phyloP scores from a whole-genome alignment of 2,797 vertebrate genomes.

The Acipenser ruthenus region DNA sequence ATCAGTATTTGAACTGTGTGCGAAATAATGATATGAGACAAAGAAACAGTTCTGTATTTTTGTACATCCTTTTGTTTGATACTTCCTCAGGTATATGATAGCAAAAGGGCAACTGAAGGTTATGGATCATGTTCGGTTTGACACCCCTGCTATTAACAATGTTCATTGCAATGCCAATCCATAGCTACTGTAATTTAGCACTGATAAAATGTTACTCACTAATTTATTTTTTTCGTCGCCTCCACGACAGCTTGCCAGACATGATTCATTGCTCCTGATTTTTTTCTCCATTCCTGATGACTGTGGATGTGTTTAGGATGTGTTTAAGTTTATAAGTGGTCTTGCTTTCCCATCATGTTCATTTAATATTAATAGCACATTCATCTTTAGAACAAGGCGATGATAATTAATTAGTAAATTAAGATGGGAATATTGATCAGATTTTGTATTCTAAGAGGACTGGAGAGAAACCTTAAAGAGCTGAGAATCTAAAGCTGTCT shows the following conservation, averaged over 20 bases:
- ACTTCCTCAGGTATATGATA: neutral
- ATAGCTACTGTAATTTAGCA: constrained; percentile 27
- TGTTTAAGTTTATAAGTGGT: constrained; percentile 43
- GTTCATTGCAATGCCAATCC: constrained; percentile 19
- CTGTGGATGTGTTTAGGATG: constrained; percentile 29
- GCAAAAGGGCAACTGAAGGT: constrained; percentile 22
- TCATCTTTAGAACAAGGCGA: constrained; percentile 50
- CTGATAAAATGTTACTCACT: constrained; percentile 36
- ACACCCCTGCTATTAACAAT: constrained; percentile 20
- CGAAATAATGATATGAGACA: too few species aligned
- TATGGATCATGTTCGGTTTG: constrained; percentile 15
- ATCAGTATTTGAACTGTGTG: too few species aligned
- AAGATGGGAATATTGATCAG: constrained; percentile 49
- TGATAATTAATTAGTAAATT: constrained; percentile 56
- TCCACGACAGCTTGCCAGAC: constrained; percentile 19
- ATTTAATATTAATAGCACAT: constrained; percentile 60
- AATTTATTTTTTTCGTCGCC: constrained; percentile 21
- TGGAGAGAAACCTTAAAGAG: constrained; percentile 40
- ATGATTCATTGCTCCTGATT: constrained; percentile 35
- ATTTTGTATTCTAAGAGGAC: constrained; percentile 42
- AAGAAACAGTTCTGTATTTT: too few species aligned
- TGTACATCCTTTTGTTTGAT: neutral
- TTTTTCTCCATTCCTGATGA: constrained; percentile 32
- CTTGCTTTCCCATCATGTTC: constrained; percentile 52
- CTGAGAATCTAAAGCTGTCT: constrained; percentile 40